Evolutionary conservation across 2,113 vertebrate species (phyloP).

Genomic region (Hypanus sabinus): DNA sequence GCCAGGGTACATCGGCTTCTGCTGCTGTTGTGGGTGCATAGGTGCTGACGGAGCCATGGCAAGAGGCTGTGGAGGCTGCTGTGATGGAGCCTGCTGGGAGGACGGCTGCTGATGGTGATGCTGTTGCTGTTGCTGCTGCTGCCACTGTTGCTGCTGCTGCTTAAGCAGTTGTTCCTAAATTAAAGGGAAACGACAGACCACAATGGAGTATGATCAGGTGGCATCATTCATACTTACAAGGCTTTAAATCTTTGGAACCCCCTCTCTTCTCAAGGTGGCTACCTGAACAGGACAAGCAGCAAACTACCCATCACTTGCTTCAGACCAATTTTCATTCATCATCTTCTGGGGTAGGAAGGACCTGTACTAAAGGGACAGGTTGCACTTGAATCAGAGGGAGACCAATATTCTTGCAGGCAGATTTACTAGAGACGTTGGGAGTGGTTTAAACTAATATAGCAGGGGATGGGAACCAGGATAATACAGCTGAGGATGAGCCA

Average conservation of each 20-base stretch:
- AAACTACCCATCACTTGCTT: neutral
- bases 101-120: constrained; percentile 47
- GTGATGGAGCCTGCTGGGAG: constrained; percentile 58
- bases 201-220: too few species aligned
- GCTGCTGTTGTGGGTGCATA: constrained; percentile 49
- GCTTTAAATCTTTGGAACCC: neutral
- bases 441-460: too few species aligned
- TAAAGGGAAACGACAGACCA: neutral
- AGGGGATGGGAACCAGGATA: too few species aligned
- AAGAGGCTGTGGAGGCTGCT: constrained; percentile 46
- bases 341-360: too few species aligned
- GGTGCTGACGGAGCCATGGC: constrained; percentile 53
- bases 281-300: neutral
- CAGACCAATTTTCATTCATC: neutral
- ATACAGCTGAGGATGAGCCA: too few species aligned
- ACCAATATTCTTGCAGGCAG: too few species aligned
- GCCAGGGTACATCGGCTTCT: constrained; percentile 63
- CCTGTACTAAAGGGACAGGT: too few species aligned
- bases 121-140: constrained; percentile 53
- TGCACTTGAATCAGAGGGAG: too few species aligned
- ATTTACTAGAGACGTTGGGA: too few species aligned
- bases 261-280: neutral
- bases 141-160: constrained; percentile 58
- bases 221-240: neutral
- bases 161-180: constrained; percentile 79